Conservation (phyloP, 1,140 invertebrate species). For the Lepidurus couesii region DNA sequence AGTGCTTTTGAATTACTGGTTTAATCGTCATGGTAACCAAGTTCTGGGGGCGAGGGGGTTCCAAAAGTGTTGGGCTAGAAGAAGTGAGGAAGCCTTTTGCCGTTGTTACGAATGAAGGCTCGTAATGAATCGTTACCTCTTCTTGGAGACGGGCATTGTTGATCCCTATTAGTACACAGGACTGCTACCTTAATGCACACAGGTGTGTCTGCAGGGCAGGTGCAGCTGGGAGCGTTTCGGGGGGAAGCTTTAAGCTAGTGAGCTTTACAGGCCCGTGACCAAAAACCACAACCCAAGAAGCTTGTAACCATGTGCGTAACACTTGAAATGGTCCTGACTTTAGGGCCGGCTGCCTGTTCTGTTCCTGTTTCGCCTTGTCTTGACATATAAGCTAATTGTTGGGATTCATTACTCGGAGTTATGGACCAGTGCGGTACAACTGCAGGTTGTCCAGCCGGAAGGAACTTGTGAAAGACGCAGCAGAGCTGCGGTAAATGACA, state of each 20-base stretch:
- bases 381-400: not conserved
- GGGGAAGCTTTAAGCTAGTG: not conserved
- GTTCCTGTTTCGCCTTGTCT: not conserved
- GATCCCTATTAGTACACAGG: not conserved
- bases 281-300: conserved; percentile 5
- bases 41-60: not conserved
- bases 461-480: not conserved
- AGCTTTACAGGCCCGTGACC: not conserved
- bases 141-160: not conserved
- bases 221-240: not conserved
- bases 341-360: not conserved
- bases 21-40: not conserved
- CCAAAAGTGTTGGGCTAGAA: not conserved
- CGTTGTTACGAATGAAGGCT: not conserved
- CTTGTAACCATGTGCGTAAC: conserved; percentile 7
- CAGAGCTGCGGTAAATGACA: too few relatives aligned
- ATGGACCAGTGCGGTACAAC: not conserved
- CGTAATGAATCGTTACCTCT: conserved; percentile 6
- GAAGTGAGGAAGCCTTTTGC: not conserved
- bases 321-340: not conserved
- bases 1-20: not conserved
- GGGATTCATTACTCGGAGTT: conserved; percentile 11
- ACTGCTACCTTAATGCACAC: not conserved
- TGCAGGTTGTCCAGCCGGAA: not conserved
- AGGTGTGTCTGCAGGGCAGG: conserved; percentile 4